These are phyloP conservation scores for Parotocinclus haroldoi DNA, from an alignment of 2,797 vertebrate genomes.

Conservation along the genomic window DNA sequence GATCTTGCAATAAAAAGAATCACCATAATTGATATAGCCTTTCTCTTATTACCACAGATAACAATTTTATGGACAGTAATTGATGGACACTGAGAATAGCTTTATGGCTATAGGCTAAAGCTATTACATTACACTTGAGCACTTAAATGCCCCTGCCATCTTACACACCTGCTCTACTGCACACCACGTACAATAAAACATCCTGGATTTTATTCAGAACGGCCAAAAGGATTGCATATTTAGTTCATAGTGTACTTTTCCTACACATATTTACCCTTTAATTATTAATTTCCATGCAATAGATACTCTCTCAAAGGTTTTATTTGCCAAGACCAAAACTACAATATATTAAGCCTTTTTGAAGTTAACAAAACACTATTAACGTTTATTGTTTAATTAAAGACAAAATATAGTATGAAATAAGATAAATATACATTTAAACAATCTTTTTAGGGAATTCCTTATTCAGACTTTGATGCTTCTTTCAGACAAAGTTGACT, in stretches of 20 bases:
- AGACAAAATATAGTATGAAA: no score
- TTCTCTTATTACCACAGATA: conserved; percentile 3
- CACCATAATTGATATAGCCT: not conserved
- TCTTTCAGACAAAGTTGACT: no score
- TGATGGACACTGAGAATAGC: conserved; percentile 47
- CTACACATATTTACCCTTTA: conserved; percentile 2
- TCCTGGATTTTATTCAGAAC: conserved; percentile 42
- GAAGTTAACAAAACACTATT: no score
- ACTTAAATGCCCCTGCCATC: conserved; percentile 55
- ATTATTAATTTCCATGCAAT: not conserved
- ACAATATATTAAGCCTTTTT: no score
- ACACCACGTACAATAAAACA: not conserved
- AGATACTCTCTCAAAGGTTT: not conserved
- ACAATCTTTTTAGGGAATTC: no score
- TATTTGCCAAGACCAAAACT: no score
- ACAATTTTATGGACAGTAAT: conserved; percentile 29
- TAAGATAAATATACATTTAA: no score
- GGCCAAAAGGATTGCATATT: conserved; percentile 29
- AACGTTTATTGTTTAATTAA: no score
- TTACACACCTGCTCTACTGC: conserved; percentile 32
- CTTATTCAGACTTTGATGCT: no score
- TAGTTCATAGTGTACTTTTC: conserved; percentile 54
- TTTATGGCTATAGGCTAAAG: conserved; percentile 54
- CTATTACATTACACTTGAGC: conserved; percentile 55
- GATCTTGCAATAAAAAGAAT: not conserved